phyloP scores from a whole-genome alignment of 2,797 vertebrate species.

The Sebastes hubbsi region DNA sequence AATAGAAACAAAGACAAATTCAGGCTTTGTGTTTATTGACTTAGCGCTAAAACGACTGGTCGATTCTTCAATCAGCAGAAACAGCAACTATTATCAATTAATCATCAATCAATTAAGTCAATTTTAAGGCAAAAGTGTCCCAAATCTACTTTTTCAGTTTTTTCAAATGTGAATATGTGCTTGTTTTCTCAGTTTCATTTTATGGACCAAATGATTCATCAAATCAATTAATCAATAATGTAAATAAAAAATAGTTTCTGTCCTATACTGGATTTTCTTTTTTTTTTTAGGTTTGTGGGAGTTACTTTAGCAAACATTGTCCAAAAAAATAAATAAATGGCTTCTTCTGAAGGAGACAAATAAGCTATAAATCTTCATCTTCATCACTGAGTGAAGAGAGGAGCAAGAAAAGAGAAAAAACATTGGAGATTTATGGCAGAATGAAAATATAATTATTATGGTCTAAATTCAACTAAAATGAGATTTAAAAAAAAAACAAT shows the following conservation, averaged over 20 bases:
- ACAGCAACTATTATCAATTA: background rate
- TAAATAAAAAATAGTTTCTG: background rate
- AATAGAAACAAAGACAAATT: background rate
- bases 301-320: background rate
- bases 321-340: background rate
- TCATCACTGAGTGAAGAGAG: background rate
- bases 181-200: background rate
- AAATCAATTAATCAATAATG: background rate
- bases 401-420: background rate
- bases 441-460: background rate
- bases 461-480: background rate
- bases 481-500: background rate
- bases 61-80: fast-evolving
- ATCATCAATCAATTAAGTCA: background rate
- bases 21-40: background rate
- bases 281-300: background rate
- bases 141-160: background rate
- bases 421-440: background rate
- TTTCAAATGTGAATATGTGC: background rate
- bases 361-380: background rate
- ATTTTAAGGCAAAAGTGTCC: background rate
- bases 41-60: background rate
- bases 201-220: background rate
- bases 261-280: background rate
- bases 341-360: background rate